Evolutionary conservation across 1,140 invertebrate species (phyloP), one percentile per base, ranked within the genome.

Genomic region (Elysia chlorotica): DNA sequence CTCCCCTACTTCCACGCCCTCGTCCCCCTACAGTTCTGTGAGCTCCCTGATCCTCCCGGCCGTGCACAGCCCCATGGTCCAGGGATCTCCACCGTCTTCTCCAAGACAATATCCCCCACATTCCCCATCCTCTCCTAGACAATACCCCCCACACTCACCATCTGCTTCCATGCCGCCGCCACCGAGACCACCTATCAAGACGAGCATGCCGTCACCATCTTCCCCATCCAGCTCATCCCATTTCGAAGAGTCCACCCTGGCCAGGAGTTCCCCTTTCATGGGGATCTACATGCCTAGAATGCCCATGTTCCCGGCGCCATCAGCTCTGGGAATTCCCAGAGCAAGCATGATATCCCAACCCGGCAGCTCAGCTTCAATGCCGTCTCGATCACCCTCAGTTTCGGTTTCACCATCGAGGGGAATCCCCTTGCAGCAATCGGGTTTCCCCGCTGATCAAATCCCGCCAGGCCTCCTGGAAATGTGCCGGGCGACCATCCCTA

Each of bases 281-380:
- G 71, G 71, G 21, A 36, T 77, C 6, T 77, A 77, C 48, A 77
- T 77, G 73, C 76, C 76, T 21, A 62, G 76, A 17, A 33, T 77
- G 0, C 68, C 74, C 3, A 53, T 75, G 31, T 41, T 78, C 10
- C 72, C 77, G 4, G 66, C 74, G 1, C 54, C 69, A 30, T 56
- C 69, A 30, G 30, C 74, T 35, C 41, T 78, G 5, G 37, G 48
- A 21, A 48, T 73, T 14, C 68, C 71, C n/a, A 62, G 74, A 5
- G 37, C 61, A 2, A 36, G 33, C 38, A 25, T 69, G 19, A 28
- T 69, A n/a, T 19, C n/a, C n/a, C n/a, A n/a, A n/a, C n/a, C n/a
- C n/a, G n/a, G n/a, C n/a, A n/a, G n/a, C n/a, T n/a, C n/a, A n/a
- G n/a, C n/a, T n/a, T n/a, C n/a, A n/a, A n/a, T n/a, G n/a, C n/a